Evolutionary conservation across 2,797 vertebrate species (phyloP).

Genomic region (Neomorphus geoffroyi): DNA sequence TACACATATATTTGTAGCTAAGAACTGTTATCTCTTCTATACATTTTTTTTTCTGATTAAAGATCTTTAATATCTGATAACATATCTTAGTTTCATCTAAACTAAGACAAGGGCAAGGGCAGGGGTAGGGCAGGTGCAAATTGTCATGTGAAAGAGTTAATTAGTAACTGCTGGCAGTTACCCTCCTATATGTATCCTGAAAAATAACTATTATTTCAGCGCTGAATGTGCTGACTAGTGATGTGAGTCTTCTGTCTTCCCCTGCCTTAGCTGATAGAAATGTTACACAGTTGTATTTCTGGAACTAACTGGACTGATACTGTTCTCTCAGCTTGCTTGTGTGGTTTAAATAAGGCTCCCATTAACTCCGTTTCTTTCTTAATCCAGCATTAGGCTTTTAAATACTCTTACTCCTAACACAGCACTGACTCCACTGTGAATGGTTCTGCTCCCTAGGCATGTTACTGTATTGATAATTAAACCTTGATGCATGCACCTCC

Average conservation of each 20-base stretch:
- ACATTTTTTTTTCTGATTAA: no score
- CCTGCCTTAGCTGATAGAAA: background rate
- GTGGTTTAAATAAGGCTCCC: background rate
- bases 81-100: no score
- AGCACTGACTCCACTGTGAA: accelerated
- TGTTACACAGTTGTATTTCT: background rate
- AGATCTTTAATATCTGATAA: no score
- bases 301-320: background rate
- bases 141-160: background rate
- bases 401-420: background rate
- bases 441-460: background rate
- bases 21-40: no score
- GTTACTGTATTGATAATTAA: background rate
- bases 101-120: no score
- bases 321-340: background rate
- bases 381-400: background rate
- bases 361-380: background rate
- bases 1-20: no score
- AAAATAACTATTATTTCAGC: background rate
- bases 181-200: background rate
- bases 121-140: background rate
- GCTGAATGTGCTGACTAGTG: background rate
- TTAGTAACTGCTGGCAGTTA: background rate
- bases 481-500: background rate
- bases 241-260: background rate